Evolutionary conservation across 2,797 vertebrate genomes (phyloP).

Genomic region (Poeciliopsis gracilis): DNA sequence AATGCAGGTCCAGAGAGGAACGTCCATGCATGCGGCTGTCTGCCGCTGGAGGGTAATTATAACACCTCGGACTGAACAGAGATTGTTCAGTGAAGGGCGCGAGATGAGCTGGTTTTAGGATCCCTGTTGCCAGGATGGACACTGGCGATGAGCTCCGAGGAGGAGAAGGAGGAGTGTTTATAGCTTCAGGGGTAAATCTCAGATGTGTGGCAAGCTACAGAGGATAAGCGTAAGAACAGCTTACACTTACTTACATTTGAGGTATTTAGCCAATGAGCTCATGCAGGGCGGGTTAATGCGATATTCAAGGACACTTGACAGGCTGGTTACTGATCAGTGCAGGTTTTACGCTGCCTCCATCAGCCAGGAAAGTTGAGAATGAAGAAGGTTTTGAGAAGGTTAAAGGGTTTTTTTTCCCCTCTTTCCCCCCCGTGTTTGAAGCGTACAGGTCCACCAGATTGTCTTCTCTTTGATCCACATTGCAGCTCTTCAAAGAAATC

Average conservation of each 20-base stretch:
- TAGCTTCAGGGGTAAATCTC: slow-evolving; percentile 21
- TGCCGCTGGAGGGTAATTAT: slow-evolving; percentile 59
- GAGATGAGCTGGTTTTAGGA: slow-evolving; percentile 45
- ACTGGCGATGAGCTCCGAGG: slow-evolving; percentile 38
- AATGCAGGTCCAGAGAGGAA: slow-evolving; percentile 52
- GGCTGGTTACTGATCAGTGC: slow-evolving; percentile 14
- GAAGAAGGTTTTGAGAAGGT: slow-evolving; percentile 1
- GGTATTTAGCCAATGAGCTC: slow-evolving; percentile 35
- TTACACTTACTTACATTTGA: slow-evolving; percentile 36
- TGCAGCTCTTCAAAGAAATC: background rate
- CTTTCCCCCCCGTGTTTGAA: background rate
- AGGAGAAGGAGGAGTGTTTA: slow-evolving; percentile 42
- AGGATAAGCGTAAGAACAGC: slow-evolving; percentile 43
- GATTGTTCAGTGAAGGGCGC: slow-evolving; percentile 59
- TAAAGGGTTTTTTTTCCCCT: background rate
- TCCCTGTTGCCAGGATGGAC: slow-evolving; percentile 46
- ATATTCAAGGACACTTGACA: slow-evolving; percentile 31
- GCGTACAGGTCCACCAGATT: background rate
- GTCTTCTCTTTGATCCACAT: background rate
- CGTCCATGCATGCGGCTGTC: slow-evolving; percentile 10
- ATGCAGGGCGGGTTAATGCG: slow-evolving; percentile 33
- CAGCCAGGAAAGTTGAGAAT: slow-evolving; percentile 3
- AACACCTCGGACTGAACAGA: slow-evolving; percentile 43
- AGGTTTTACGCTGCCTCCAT: slow-evolving; percentile 8
- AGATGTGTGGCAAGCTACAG: slow-evolving; percentile 19